Evolutionary conservation across 2,888 invertebrate genomes (phyloP).

Genomic region (Cosmorhoe ocellata): DNA sequence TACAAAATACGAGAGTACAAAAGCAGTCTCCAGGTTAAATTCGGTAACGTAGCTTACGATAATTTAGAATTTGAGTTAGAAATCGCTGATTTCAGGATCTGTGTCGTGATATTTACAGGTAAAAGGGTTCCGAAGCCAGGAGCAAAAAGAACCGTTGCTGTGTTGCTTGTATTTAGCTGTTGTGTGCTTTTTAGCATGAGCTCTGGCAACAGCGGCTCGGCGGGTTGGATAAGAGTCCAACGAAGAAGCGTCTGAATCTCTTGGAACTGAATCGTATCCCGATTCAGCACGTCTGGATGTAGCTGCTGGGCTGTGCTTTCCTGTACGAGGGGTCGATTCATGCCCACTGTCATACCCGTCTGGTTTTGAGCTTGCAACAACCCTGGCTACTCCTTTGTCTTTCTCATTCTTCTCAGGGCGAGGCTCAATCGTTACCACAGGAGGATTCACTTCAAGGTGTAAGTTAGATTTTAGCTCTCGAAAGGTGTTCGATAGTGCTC

Average conservation of each 20-base stretch:
- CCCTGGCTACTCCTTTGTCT: slow-evolving; percentile 85
- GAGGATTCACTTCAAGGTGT: slow-evolving; percentile 77
- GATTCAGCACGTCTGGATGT: slow-evolving; percentile 92
- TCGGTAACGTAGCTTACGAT: slow-evolving; percentile 82
- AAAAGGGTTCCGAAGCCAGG: slow-evolving; percentile 89
- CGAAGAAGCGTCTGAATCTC: slow-evolving; percentile 94
- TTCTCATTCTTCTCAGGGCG: slow-evolving; percentile 84
- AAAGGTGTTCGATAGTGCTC: slow-evolving; percentile 84
- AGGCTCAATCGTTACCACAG: slow-evolving; percentile 83
- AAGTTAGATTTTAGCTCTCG: slow-evolving; percentile 79
- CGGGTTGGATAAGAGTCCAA: slow-evolving; percentile 86
- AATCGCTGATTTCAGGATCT: slow-evolving; percentile 86
- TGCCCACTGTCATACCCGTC: slow-evolving; percentile 93
- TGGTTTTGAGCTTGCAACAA: slow-evolving; percentile 85
- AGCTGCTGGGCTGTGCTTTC: slow-evolving; percentile 90
- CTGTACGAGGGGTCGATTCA: slow-evolving; percentile 91
- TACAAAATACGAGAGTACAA: slow-evolving; percentile 80
- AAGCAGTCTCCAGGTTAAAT: slow-evolving; percentile 84
- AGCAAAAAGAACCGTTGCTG: slow-evolving; percentile 87
- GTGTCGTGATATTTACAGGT: slow-evolving; percentile 90
- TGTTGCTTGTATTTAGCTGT: slow-evolving; percentile 87
- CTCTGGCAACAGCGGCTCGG: slow-evolving; percentile 74
- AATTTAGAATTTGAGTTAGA: slow-evolving; percentile 65
- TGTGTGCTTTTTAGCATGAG: slow-evolving; percentile 79
- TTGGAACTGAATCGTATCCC: slow-evolving; percentile 94